These are phyloP conservation scores for Zoanthus sansibaricus DNA, from an alignment of 92 coral and sea anemone species.

Conservation along the genomic window DNA sequence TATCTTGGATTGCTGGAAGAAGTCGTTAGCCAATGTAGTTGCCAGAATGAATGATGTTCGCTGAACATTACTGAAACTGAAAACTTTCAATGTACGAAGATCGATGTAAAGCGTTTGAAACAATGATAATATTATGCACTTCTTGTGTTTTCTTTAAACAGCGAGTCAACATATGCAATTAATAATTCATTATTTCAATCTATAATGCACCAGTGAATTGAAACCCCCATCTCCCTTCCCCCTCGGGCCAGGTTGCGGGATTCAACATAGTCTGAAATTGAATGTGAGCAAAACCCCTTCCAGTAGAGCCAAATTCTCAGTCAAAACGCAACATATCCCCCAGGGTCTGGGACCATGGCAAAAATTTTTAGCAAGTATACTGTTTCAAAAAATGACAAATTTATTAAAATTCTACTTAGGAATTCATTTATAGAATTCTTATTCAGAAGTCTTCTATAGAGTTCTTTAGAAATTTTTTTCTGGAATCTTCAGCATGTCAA, in stretches of 20 bases:
- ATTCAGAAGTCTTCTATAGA: too few species aligned
- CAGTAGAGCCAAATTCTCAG: constrained; percentile 10
- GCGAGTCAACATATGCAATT: not conserved
- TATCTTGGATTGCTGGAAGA: constrained; percentile 11
- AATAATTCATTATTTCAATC: not conserved
- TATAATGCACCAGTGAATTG: not conserved
- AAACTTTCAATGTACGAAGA: not conserved
- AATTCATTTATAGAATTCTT: too few species aligned
- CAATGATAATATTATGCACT: constrained; percentile 1
- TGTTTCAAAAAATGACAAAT: too few species aligned
- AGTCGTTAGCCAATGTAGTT: constrained; percentile 29
- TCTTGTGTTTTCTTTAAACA: constrained; percentile 5
- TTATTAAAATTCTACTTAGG: too few species aligned
- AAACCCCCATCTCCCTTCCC: too few species aligned
- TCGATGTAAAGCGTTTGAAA: constrained; percentile 8
- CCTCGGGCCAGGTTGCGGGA: too few species aligned
- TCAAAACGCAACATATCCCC: not conserved
- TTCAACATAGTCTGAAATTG: not conserved
- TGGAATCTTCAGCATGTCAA: too few species aligned
- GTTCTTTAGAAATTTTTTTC: too few species aligned
- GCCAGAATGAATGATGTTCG: not conserved
- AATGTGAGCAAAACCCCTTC: constrained; percentile 18
- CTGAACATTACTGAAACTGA: constrained; percentile 11
- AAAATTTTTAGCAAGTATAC: not conserved
- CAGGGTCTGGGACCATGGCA: constrained; percentile 7